Evolutionary conservation across 2,888 invertebrate species (phyloP), one percentile per base, ranked within the genome.

Genomic region (Dryomyza anilis): DNA sequence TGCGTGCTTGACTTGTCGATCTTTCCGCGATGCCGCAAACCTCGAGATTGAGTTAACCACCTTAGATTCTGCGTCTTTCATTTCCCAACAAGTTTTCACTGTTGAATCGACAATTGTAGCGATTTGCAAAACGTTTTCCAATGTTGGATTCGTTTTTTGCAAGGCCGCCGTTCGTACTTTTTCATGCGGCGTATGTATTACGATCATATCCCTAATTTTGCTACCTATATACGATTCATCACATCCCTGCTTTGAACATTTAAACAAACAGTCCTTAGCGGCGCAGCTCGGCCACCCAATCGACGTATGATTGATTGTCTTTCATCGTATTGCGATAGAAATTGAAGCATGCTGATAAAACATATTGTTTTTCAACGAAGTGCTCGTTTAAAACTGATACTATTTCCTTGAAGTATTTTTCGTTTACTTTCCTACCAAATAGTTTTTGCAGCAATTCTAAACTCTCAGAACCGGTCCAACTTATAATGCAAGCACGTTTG

Each of bases 271-370:
- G 6, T 65, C 64, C 21, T 57, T 65, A 16, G 67, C 66, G 5
- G 68, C 63, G 53, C 19, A 70, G 33, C 8, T 69, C 67, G 3
- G 65, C 67, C 16, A 67, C 55, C 65, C 64, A 67, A 2, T 68
- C 64, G 2, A 12, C 16, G 29, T 63, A 64, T 21, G 27, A 3
- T 30, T 66, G 64, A 6, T 52, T 52, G 4, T 39, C 3, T 27
- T 59, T 60, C 57, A 69, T 63, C 36, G 39, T 52, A 10, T 50
- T 59, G 16, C 50, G 56, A 36, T 63, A 30, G 45, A 67, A 67
- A 25, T 65, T 65, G n/a, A 63, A 67, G n/a, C n/a, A 19, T 29
- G 64, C 64, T 30, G 53, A 62, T 2, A 67, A 48, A 6, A 64
- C 58, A 33, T 66, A 45, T n/a, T n/a, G n/a, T n/a, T n/a, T n/a